phyloP scores from a whole-genome alignment of 64 coral and sea anemone species.

The Catalaphyllia jardinei region DNA sequence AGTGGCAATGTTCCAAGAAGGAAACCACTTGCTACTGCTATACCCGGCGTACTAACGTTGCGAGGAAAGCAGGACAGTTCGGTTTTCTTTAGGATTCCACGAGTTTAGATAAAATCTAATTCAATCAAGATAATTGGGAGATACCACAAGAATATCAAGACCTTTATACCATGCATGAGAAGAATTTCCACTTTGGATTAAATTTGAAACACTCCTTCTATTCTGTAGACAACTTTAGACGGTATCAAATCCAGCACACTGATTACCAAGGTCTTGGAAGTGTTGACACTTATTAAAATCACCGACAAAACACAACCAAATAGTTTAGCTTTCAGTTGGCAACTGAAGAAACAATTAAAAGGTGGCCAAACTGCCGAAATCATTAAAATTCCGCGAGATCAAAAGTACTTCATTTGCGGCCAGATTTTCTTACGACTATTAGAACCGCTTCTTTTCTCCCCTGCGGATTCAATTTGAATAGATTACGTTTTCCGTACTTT shows the following conservation, averaged over 20 bases:
- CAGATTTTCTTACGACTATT: too few relatives aligned
- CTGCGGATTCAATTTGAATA: too few relatives aligned
- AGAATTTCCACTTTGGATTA: constrained; percentile 12
- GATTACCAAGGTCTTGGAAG: neutral
- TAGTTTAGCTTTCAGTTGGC: too few relatives aligned
- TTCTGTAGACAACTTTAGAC: neutral
- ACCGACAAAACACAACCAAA: neutral
- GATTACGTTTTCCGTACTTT: too few relatives aligned
- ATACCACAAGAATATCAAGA: neutral
- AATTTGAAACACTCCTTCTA: neutral
- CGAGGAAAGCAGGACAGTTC: neutral
- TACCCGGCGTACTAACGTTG: too few relatives aligned
- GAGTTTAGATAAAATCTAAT: neutral
- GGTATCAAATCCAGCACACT: neutral
- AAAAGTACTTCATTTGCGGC: too few relatives aligned
- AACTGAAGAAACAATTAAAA: too few relatives aligned
- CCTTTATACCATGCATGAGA: neutral
- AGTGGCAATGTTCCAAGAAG: neutral
- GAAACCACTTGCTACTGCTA: neutral
- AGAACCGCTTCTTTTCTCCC: too few relatives aligned
- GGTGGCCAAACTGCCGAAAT: too few relatives aligned
- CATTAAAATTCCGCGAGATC: too few relatives aligned
- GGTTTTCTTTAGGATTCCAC: neutral
- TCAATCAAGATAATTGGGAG: constrained; percentile 5
- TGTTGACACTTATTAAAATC: constrained; percentile 37